These are phyloP conservation scores for Chymomyza costata DNA, from an alignment of 1,140 invertebrate genomes.

Conservation along the genomic window DNA sequence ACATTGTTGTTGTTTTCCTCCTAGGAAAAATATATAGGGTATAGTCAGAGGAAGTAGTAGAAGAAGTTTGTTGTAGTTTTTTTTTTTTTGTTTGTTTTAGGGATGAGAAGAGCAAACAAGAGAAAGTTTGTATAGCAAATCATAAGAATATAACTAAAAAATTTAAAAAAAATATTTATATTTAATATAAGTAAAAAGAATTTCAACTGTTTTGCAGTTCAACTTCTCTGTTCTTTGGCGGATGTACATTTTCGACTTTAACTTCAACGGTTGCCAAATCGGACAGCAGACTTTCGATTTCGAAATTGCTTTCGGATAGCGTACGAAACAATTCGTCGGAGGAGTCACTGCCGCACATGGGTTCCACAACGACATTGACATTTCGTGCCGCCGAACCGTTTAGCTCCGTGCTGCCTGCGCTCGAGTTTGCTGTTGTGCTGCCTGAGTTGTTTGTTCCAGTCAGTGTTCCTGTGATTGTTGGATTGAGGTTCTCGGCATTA, in stretches of 20 bases:
- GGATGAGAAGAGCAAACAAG: slow-evolving; percentile 28
- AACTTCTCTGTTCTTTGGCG: slow-evolving; percentile 53
- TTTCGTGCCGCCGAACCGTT: slow-evolving; percentile 52
- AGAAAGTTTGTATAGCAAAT: no score
- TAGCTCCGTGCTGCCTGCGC: slow-evolving; percentile 38
- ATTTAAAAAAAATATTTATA: slow-evolving; percentile 31
- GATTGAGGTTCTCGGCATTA: slow-evolving; percentile 52
- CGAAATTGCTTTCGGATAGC: slow-evolving; percentile 75
- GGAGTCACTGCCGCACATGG: slow-evolving; percentile 67
- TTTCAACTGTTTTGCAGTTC: slow-evolving; percentile 1
- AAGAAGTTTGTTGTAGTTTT: slow-evolving; percentile 5
- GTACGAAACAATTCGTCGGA: slow-evolving; percentile 74
- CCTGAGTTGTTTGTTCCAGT: slow-evolving; percentile 13
- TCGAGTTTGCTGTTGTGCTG: slow-evolving; percentile 8
- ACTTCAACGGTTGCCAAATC: slow-evolving; percentile 77
- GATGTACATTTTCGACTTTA: slow-evolving; percentile 76
- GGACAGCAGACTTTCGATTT: slow-evolving; percentile 77
- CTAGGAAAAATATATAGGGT: slow-evolving; percentile 50
- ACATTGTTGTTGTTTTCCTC: slow-evolving; percentile 71
- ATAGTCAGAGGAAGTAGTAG: slow-evolving; percentile 6
- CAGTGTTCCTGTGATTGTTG: slow-evolving; percentile 28
- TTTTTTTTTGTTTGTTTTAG: slow-evolving; percentile 23
- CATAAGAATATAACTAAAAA: no score
- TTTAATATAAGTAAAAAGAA: slow-evolving; percentile 23
- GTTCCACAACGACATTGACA: slow-evolving; percentile 70